These are phyloP conservation scores for Crypturellus undulatus DNA, from an alignment of 2,113 vertebrate species.

Conservation along the genomic window DNA sequence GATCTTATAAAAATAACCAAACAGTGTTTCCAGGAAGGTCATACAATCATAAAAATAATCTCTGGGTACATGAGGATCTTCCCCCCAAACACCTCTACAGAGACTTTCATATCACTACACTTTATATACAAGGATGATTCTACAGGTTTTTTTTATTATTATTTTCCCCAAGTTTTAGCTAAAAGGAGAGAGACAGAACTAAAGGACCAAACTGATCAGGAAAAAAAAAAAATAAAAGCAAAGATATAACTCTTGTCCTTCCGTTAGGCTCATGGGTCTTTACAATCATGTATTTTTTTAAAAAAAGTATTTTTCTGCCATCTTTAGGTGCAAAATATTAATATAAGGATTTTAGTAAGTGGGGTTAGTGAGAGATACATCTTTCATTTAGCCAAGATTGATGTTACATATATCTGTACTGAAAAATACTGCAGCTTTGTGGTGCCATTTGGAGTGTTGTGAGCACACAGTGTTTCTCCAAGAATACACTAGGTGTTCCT, in stretches of 20 bases:
- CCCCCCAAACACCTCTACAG: background rate
- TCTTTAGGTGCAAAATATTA: background rate
- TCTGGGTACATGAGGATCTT: background rate
- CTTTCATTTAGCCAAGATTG: background rate
- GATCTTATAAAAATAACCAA: background rate
- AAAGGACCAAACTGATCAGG: background rate
- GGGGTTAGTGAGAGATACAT: background rate
- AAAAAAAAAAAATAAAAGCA: background rate
- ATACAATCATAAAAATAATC: background rate
- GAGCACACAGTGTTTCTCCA: background rate
- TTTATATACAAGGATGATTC: background rate
- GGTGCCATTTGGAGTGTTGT: background rate
- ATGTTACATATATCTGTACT: background rate
- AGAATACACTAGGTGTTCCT: background rate
- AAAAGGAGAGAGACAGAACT: background rate
- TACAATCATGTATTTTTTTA: background rate
- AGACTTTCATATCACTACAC: background rate
- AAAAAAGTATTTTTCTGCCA: background rate
- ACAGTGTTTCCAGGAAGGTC: background rate
- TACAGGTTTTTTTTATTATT: background rate
- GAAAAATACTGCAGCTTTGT: background rate
- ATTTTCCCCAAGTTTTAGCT: background rate
- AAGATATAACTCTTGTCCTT: background rate
- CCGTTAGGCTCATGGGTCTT: background rate
- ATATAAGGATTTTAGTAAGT: background rate